Conservation (phyloP, 2,888 invertebrate species). For the Dasysyrphus albostriatus region DNA sequence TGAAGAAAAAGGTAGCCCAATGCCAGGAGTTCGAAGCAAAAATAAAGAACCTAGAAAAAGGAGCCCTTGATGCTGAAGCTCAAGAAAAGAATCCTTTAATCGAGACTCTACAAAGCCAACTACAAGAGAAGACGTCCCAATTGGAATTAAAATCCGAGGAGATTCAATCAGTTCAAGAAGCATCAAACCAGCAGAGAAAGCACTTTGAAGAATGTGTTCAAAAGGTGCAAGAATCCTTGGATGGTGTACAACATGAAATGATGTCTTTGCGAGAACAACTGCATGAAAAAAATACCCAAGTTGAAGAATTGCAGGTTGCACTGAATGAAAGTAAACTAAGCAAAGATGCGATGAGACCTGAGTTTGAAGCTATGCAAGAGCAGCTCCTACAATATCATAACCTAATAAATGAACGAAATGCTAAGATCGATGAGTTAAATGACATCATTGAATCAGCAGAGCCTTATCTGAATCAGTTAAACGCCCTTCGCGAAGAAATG, state of each 20-base stretch:
- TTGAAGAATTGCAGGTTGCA: constrained; percentile 36
- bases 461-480: constrained; percentile 5
- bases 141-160: constrained; percentile 49
- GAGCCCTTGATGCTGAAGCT: constrained; percentile 61
- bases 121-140: constrained; percentile 72
- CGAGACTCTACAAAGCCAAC: constrained; percentile 77
- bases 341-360: constrained; percentile 1
- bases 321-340: constrained; percentile 45
- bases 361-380: background rate
- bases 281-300: constrained; percentile 84
- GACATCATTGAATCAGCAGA: constrained; percentile 15
- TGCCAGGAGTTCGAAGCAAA: constrained; percentile 88
- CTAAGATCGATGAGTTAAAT: constrained; percentile 21
- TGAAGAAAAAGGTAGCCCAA: constrained; percentile 89
- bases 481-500: background rate
- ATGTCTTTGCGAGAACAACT: constrained; percentile 81
- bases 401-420: background rate
- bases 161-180: constrained; percentile 52
- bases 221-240: constrained; percentile 70
- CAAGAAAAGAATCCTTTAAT: constrained; percentile 80
- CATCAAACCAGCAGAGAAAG: constrained; percentile 59
- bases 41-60: constrained; percentile 79
- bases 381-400: background rate
- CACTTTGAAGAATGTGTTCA: constrained; percentile 47
- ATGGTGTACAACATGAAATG: constrained; percentile 76